Conservation (phyloP, 2,888 invertebrate genomes). For the Tetrapedia diversipes region DNA sequence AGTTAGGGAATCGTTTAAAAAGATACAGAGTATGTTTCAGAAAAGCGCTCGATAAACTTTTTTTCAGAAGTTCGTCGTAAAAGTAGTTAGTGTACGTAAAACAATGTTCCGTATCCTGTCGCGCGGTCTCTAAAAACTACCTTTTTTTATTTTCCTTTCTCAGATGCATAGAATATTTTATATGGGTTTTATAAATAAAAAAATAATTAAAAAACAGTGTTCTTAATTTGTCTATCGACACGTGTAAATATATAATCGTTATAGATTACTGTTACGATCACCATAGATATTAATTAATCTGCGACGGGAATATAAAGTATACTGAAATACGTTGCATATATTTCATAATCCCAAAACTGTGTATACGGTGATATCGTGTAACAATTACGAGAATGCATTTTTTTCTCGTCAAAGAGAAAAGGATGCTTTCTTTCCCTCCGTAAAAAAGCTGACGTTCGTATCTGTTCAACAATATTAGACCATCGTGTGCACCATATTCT, state of each 20-base stretch:
- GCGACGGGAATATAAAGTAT: conserved; percentile 50
- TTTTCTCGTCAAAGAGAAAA: conserved; percentile 39
- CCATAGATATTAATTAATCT: conserved; percentile 52
- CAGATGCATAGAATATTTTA: conserved; percentile 48
- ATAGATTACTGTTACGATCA: conserved; percentile 59
- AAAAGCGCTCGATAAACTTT: conserved; percentile 55
- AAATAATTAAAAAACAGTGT: conserved; percentile 60
- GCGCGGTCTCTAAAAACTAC: conserved; percentile 45
- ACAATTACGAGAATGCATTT: conserved; percentile 48
- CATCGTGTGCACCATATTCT: conserved; percentile 64
- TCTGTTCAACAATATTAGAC: conserved; percentile 59
- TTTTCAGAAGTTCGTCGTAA: conserved; percentile 41
- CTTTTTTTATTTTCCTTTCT: conserved; percentile 9
- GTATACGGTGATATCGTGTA: conserved; percentile 39
- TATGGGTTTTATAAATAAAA: conserved; percentile 59
- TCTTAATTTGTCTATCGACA: conserved; percentile 56
- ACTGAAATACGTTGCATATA: conserved; percentile 34
- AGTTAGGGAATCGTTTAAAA: conserved; percentile 64
- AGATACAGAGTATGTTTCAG: conserved; percentile 64
- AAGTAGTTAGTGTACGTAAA: conserved; percentile 44
- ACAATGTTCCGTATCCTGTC: conserved; percentile 23
- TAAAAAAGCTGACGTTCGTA: conserved; percentile 49
- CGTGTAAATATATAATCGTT: conserved; percentile 50
- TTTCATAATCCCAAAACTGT: conserved; percentile 44
- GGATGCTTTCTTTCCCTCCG: conserved; percentile 28